phyloP scores from a whole-genome alignment of 2,113 vertebrate genomes.

The Urocynchramus pylzowi region DNA sequence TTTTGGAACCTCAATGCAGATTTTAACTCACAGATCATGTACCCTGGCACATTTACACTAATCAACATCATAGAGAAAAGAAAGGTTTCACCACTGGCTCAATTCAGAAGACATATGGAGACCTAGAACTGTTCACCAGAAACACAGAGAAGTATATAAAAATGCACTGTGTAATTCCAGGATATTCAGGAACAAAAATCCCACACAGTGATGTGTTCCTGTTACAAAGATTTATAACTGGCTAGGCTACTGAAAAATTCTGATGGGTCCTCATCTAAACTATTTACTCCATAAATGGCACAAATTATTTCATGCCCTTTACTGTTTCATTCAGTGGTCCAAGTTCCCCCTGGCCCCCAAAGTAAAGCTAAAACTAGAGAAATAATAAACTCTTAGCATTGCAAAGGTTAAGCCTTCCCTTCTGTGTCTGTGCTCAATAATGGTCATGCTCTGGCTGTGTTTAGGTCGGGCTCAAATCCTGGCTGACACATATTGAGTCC shows the following conservation, averaged over 20 bases:
- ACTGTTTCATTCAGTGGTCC: neutral
- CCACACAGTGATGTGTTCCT: neutral
- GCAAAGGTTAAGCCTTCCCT: neutral
- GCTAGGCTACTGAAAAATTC: neutral
- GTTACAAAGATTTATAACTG: neutral
- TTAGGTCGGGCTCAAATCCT: neutral
- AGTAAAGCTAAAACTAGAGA: neutral
- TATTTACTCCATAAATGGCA: neutral
- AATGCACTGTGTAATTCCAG: neutral
- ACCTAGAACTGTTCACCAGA: neutral
- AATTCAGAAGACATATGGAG: neutral
- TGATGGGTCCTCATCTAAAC: neutral
- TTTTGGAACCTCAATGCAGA: neutral
- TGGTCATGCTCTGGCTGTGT: neutral
- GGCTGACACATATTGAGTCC: neutral
- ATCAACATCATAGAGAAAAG: neutral
- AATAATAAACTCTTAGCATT: neutral
- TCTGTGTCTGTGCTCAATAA: neutral
- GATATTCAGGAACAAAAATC: neutral
- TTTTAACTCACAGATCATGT: neutral
- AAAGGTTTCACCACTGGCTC: neutral
- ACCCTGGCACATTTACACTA: neutral
- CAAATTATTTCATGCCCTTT: neutral
- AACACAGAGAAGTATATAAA: neutral
- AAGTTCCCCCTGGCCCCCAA: rapidly evolving